Base-by-base conservation (phyloP, 37 sponge, comb jelly and placozoan species). In the Petrosia ficiformis region DNA sequence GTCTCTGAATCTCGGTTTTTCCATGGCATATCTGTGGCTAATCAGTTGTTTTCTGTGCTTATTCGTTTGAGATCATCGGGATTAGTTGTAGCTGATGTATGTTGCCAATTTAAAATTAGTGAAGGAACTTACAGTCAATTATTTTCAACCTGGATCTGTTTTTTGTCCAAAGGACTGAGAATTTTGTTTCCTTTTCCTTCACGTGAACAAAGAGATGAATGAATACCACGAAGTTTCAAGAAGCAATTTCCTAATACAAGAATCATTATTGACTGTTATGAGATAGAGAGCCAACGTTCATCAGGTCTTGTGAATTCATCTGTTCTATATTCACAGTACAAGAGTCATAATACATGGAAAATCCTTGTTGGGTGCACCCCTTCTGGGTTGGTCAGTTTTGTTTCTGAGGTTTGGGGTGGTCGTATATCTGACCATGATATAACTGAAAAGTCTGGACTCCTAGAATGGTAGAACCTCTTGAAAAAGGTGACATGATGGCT, bases 131-230 rank as follows among this genome's bases (percentile, higher is more conserved):
- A 68, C 29, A 44, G 37, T 54, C 43, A 59, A 24, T 39, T 78
- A 16, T 78, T 78, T 43, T 34, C 70, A 44, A 78, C 79, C 39
- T 77, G 78, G 78, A 66, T 77, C 32, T 30, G 30, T 26, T 78
- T 68, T 30, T 29, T 78, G 57, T 38, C 71, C 38, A 68, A 31
- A 25, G 79, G 68, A 31, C 39, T 68, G 70, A 78, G 57, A 52
- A 56, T 73, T 25, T 33, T 73, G 39, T 82, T 73, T 65, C 82
- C 82, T 31, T 82, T 73, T 56, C 75, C 69, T 40, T 82, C 82
- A 52, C 54, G 75, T 24, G 8, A n/a, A 25, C 75, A 61, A 22
- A 42, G 73, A 10, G 81, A 80, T 65, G 44, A 65, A 4, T 71
- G 73, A 64, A 72, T 80, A 73, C 81, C 81, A 21, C 4, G 52